Evolutionary conservation across 2,113 vertebrate genomes (phyloP).

Genomic region (Eptatretus burgeri): DNA sequence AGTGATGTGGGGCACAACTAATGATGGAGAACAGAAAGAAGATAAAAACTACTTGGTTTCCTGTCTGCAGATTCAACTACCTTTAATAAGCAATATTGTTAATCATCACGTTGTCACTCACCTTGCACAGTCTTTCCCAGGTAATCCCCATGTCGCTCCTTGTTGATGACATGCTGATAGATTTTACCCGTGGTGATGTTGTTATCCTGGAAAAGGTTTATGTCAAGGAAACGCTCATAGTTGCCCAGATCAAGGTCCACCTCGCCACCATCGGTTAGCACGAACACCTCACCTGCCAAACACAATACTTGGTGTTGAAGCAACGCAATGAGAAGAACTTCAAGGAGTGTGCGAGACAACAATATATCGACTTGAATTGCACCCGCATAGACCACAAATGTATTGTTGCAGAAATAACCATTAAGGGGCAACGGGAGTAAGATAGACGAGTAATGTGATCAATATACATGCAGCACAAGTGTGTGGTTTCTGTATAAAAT

Average conservation of each 20-base stretch:
- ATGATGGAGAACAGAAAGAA: constrained; percentile 10
- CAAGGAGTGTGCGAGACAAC: too few relatives aligned
- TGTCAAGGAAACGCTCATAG: constrained; percentile 82
- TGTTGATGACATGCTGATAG: constrained; percentile 86
- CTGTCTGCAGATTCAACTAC: too few relatives aligned
- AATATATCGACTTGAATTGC: neutral
- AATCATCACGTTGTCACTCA: constrained; percentile 13
- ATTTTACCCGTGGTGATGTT: constrained; percentile 94
- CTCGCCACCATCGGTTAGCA: constrained; percentile 80
- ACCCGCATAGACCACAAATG: neutral
- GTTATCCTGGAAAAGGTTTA: constrained; percentile 72
- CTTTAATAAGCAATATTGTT: too few relatives aligned
- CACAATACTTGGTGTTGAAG: neutral
- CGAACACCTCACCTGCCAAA: constrained; percentile 57
- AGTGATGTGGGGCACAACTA: constrained; percentile 91
- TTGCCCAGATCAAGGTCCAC: constrained; percentile 84
- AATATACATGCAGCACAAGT: too few relatives aligned
- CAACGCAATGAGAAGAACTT: neutral
- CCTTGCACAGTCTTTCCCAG: constrained; percentile 89
- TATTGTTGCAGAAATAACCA: neutral
- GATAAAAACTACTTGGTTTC: neutral
- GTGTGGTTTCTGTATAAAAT: too few relatives aligned
- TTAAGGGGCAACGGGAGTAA: too few relatives aligned
- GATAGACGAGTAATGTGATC: too few relatives aligned
- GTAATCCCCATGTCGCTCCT: constrained; percentile 75